Percentiles rank a stretch among this genome's conserved stretches.
Evolutionary conservation across 2,797 vertebrate genomes (phyloP).

Genomic region (Pseudochromis fuscus): DNA sequence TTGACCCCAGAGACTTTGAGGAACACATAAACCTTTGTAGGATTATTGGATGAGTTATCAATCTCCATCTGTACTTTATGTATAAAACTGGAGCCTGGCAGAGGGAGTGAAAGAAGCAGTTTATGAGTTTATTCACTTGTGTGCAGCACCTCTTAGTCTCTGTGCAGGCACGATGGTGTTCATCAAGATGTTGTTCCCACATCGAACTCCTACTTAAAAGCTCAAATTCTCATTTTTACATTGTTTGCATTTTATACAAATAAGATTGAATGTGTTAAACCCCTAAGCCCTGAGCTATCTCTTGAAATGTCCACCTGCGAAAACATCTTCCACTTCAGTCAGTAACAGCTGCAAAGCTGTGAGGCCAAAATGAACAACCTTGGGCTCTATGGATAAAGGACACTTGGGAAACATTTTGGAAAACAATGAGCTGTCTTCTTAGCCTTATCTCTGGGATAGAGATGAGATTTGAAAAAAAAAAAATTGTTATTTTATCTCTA

Average conservation of each 20-base stretch:
- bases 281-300: not conserved
- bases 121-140: not conserved
- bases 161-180: no score
- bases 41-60: no score
- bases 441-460: not conserved
- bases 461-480: not conserved
- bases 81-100: not conserved
- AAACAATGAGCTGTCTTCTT: no score
- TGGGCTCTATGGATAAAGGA: not conserved
- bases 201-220: not conserved
- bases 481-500: not conserved
- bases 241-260: not conserved
- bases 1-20: no score
- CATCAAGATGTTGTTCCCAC: no score
- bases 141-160: not conserved
- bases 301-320: not conserved
- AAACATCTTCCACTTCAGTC: constrained; percentile 4
- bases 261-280: not conserved
- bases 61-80: not conserved
- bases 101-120: not conserved
- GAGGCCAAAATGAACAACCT: not conserved
- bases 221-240: not conserved
- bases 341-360: constrained; percentile 1
- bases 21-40: no score
- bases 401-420: not conserved